Percentiles rank a stretch among this genome's conserved stretches.
Conservation (phyloP, 2,888 invertebrate genomes). For the Ganaspis brasiliensis region DNA sequence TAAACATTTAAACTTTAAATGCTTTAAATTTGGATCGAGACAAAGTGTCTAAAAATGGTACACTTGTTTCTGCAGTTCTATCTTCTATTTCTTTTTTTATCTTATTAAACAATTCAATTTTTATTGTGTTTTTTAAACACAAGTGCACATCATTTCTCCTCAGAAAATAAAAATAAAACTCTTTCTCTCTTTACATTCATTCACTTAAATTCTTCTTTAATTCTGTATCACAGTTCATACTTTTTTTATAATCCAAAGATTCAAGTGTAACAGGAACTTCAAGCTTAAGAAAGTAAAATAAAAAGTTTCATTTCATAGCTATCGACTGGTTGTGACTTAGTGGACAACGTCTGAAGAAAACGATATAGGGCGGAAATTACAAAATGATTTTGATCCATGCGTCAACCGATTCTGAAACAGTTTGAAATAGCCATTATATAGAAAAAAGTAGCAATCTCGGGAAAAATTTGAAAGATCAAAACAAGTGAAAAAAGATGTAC, state of each 20-base stretch:
- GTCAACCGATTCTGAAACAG: neutral
- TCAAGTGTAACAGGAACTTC: too few relatives aligned
- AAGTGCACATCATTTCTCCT: neutral
- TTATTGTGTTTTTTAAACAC: neutral
- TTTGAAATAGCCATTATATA: neutral
- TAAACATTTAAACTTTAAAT: too few relatives aligned
- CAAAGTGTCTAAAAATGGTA: too few relatives aligned
- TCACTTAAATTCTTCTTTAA: slow-evolving; percentile 1
- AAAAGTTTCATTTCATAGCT: neutral
- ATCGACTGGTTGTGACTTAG: slow-evolving; percentile 9
- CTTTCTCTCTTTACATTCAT: slow-evolving; percentile 5
- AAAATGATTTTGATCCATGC: slow-evolving; percentile 10
- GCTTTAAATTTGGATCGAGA: too few relatives aligned
- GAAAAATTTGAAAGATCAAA: slow-evolving; percentile 9
- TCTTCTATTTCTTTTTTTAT: too few relatives aligned
- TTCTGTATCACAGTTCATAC: neutral
- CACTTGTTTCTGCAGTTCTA: too few relatives aligned
- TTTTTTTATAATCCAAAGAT: too few relatives aligned
- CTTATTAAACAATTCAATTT: neutral
- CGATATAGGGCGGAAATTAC: slow-evolving; percentile 41
- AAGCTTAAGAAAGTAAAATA: neutral
- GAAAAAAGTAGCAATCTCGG: neutral
- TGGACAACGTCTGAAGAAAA: slow-evolving; percentile 31
- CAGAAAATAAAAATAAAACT: neutral
- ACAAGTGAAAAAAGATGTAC: too few relatives aligned